Evolutionary conservation across 53 echinoderm and acorn worm genomes (phyloP), one percentile per base, ranked within the genome.

Genomic region (Zoroaster sp.): DNA sequence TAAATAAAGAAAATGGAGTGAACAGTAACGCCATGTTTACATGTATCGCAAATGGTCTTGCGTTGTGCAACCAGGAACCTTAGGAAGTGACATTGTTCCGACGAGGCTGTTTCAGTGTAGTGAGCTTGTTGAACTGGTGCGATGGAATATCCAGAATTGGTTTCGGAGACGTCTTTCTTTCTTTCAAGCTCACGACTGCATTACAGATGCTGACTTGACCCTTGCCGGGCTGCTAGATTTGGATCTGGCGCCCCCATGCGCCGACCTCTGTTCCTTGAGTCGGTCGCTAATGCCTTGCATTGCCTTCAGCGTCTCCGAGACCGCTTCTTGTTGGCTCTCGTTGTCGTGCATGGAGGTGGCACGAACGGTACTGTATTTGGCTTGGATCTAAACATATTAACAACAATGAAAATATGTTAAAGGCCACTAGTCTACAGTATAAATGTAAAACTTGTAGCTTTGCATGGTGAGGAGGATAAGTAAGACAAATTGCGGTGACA

Each of bases 351-450:
- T 91, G 8, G 98, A 94, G 35, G 80, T 92, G 59, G 87, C 87
- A 14, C 98, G 92, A 4, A 97, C 98, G 4, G 92, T 80, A 35
- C 92, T 97, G 91, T 97, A 97, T 41, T 95, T 97, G 43, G 65
- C 68, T 63, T 97, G 98, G 49, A 97, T 95, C 98, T 97, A 73
- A n/a, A 31, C 1, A 37, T 14, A 66, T 39, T 65, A 67, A n/a
- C 74, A 30, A 74, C 3, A 36, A 18, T 31, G 5, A 32, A 74
- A 34, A 31, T 39, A 40, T 4, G 30, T 17, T 49, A 51, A 9
- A 40, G 14, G 5, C 17, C 21, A 4, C 8, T 4, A 7, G 25
- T 7, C n/a, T n/a, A n/a, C n/a, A n/a, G n/a, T n/a, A n/a, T n/a
- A n/a, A n/a, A n/a, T n/a, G n/a, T n/a, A n/a, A n/a, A n/a, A n/a